Evolutionary conservation across 2,113 vertebrate species (phyloP), one percentile per base, ranked within the genome.

Genomic region (Uria aalge): DNA sequence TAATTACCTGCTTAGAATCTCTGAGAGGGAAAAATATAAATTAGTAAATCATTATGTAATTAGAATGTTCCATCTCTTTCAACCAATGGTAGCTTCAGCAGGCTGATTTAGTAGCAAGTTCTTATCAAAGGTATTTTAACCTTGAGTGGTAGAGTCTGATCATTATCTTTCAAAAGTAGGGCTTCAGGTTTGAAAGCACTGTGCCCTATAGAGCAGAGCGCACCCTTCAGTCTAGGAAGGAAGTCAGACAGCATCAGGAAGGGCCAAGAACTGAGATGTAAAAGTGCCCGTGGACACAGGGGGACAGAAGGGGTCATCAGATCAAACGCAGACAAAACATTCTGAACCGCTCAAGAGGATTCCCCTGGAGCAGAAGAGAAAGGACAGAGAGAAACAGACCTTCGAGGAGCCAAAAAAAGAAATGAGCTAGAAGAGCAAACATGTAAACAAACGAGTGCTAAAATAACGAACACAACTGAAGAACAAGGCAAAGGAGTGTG

Each of bases 161-260:
- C 40, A 41, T 21, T 43, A 15, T n/a, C 18, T 74, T 80, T 60
- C 55, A 29, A 79, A 95, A 89, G 52, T 9, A 89, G 59, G 85
- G 94, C 73, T 94, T 68, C 21, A 71, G 57, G 76, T 92, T 96
- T 96, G 92, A 97, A 88, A 93, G 86, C 63, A 64, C 45, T 83
- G 73, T 73, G 88, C 27, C 53, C 15, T 62, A 40, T 3, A 3
- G 68, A 90, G 82, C 53, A 67, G 76, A 80, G 63, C 85, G 56
- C 36, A 73, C 68, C 68, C 36, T 71, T 96, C 94, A 76, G 3
- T 76, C 85, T 36, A 40, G 81, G 74, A 96, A 96, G 84, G 85
- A 91, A 93, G 62, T 3, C 77, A 71, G 85, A 89, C 45, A 88
- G 48, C 56, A 88, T 24, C 63, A 17, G 86, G 79, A 94, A 93